Conservation (phyloP, 2,888 invertebrate species). For the Argyra leucocephala region DNA sequence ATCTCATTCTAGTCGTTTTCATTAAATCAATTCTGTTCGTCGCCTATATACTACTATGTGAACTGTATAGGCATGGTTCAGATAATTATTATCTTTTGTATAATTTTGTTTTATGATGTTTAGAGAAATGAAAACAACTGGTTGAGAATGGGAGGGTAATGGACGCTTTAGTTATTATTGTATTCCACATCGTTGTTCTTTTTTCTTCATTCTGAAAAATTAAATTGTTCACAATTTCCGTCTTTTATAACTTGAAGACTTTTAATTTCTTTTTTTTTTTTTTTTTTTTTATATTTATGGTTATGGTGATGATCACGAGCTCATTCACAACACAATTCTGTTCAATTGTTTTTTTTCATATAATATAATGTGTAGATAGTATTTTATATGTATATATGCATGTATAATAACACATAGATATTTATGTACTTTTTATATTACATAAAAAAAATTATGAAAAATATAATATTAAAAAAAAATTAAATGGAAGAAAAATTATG, state of each 20-base stretch:
- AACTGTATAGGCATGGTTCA: neutral
- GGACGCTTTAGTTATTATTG: neutral
- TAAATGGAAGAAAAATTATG: too few species aligned
- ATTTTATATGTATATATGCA: too few species aligned
- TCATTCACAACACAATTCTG: neutral
- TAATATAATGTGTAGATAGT: too few species aligned
- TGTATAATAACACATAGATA: too few species aligned
- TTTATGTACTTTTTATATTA: too few species aligned
- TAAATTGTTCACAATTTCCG: slow-evolving; percentile 2
- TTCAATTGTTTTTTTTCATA: too few species aligned
- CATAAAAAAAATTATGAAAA: too few species aligned
- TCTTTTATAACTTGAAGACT: neutral
- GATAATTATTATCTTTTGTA: neutral
- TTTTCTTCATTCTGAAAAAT: neutral
- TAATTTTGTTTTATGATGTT: neutral
- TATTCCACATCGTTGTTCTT: neutral
- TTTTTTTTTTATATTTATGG: neutral
- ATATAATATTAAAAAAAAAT: too few species aligned
- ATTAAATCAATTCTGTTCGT: neutral
- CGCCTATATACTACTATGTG: neutral
- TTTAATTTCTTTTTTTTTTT: neutral
- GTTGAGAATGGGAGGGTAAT: neutral
- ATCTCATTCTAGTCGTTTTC: neutral
- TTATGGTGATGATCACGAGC: slow-evolving; percentile 2
- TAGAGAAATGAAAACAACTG: neutral